Conservation (phyloP, 2,113 vertebrate genomes). For the Sminthopsis crassicaudata region DNA sequence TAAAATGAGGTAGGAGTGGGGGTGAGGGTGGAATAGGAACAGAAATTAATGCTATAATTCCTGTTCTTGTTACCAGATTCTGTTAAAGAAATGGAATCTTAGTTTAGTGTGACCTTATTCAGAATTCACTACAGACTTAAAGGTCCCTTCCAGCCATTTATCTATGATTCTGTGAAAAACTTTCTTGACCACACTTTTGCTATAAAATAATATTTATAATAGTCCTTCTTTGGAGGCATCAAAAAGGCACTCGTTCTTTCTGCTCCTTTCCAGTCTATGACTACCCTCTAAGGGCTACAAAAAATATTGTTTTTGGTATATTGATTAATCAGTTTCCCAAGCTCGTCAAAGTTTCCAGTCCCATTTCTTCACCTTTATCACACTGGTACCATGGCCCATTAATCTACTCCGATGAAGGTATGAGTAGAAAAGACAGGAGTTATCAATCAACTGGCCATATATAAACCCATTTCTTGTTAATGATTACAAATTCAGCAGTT, state of each 20-base stretch:
- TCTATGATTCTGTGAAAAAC: conserved; percentile 17
- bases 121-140: conserved; percentile 30
- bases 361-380: background rate
- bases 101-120: background rate
- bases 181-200: background rate
- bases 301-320: background rate
- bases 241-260: background rate
- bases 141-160: background rate
- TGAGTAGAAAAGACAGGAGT: background rate
- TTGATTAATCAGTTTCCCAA: conserved; percentile 6
- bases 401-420: background rate
- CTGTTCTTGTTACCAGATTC: background rate
- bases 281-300: background rate
- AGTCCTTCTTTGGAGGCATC: background rate
- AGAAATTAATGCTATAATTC: background rate
- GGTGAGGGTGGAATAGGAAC: background rate
- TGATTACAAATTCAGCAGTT: background rate
- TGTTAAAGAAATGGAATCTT: conserved; percentile 6
- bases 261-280: background rate
- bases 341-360: background rate
- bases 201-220: background rate
- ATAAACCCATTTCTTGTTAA: background rate
- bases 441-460: background rate
- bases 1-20: background rate
- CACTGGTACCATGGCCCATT: background rate